phyloP scores from a whole-genome alignment of 2,113 vertebrate genomes.

The Pachycephala philippinensis region DNA sequence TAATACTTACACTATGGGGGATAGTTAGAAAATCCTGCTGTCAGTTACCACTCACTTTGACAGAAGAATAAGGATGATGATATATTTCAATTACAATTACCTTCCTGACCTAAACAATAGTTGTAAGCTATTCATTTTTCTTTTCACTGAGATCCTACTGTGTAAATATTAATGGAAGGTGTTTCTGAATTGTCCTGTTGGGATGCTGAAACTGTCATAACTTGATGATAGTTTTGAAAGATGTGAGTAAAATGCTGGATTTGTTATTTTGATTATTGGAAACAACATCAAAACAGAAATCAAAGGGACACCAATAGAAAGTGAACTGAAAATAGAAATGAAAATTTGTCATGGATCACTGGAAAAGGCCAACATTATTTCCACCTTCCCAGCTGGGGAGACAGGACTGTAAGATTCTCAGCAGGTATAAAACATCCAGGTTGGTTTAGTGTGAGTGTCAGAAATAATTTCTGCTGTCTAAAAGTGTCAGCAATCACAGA shows the following conservation, averaged over 20 bases:
- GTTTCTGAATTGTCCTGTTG: background rate
- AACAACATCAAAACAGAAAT: constrained; percentile 26
- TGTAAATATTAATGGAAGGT: background rate
- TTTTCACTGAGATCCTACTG: background rate
- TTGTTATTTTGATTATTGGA: constrained; percentile 19
- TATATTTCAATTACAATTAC: background rate
- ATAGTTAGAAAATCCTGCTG: background rate
- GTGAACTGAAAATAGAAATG: background rate
- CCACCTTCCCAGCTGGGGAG: background rate
- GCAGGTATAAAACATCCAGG: constrained; percentile 3
- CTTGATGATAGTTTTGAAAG: background rate
- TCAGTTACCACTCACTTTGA: background rate
- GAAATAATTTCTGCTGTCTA: constrained; percentile 6
- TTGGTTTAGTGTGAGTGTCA: background rate
- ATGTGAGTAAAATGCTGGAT: background rate
- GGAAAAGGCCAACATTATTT: constrained; percentile 9
- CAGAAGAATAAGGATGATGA: background rate
- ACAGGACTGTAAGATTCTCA: background rate
- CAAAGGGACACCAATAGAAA: background rate
- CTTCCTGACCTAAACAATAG: background rate
- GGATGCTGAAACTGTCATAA: background rate
- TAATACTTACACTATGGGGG: background rate
- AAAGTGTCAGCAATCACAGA: background rate
- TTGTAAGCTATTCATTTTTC: background rate
- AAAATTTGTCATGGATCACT: constrained; percentile 43